Evolutionary conservation across 2,888 invertebrate species (phyloP).

Genomic region (Campopleginae sp.): DNA sequence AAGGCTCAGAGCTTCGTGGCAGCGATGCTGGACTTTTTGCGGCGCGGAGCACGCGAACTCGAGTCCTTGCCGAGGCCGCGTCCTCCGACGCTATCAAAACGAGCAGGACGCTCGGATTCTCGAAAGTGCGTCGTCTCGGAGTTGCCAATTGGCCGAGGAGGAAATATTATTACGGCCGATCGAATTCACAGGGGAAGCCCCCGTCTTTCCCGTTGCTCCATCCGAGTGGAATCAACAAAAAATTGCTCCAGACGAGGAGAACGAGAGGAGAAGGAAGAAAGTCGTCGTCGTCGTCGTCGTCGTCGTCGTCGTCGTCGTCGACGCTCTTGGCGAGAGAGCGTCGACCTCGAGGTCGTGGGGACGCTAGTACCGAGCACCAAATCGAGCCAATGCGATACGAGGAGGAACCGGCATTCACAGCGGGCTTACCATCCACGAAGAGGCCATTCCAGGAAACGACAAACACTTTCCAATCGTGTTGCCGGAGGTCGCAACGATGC

Average conservation of each 20-base stretch:
- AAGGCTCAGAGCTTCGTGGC: slow-evolving; percentile 82
- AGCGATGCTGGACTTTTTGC: slow-evolving; percentile 84
- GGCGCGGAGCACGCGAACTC: slow-evolving; percentile 80
- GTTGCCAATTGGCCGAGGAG: not conserved
- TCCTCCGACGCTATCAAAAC: slow-evolving; percentile 61
- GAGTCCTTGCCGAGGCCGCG: slow-evolving; percentile 72
- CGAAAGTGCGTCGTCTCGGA: not conserved
- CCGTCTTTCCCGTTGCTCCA: not conserved
- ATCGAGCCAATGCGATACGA: slow-evolving; percentile 81
- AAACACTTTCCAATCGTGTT: slow-evolving; percentile 22
- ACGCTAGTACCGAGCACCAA: slow-evolving; percentile 77
- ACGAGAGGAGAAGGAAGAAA: slow-evolving; percentile 49
- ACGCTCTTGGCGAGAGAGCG: slow-evolving; percentile 70
- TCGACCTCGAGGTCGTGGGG: slow-evolving; percentile 75
- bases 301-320: slow-evolving; percentile 68
- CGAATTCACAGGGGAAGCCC: slow-evolving; percentile 4
- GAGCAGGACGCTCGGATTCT: not conserved
- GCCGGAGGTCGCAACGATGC: slow-evolving; percentile 34
- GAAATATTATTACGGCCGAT: not conserved
- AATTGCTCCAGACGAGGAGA: slow-evolving; percentile 22
- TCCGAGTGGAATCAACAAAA: not conserved
- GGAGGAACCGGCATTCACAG: slow-evolving; percentile 76
- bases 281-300: slow-evolving; percentile 63
- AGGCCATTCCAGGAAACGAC: slow-evolving; percentile 70
- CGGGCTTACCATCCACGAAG: slow-evolving; percentile 75